Evolutionary conservation across 1,140 invertebrate species (phyloP), one percentile per base, ranked within the genome.

Genomic region (Drosophila rhopaloa): DNA sequence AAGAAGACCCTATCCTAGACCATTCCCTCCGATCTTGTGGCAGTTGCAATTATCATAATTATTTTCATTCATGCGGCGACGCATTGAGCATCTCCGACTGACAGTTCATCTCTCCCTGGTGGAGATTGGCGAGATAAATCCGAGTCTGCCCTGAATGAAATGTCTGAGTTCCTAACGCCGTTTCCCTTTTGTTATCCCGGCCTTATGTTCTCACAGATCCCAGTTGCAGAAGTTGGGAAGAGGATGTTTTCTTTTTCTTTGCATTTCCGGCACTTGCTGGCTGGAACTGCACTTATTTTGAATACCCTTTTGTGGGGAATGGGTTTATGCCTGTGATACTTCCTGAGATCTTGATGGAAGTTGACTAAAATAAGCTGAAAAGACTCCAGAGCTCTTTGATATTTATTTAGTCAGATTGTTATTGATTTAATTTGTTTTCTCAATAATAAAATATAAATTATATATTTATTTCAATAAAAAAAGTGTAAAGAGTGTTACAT

Each of bases 21-120:
- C 32, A 51, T 60, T 41, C 44, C 43, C 53, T 56, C 60, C 54
- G 61, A 78, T 74, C 72, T 68, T 55, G 66, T 68, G 82, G 71
- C 72, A 62, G 56, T 89, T 89, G 84, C 84, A 88, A 88, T 89
- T 90, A 89, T 89, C 81, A 89, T 89, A 89, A 89, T 89, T 89
- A 89, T 89, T 88, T 88, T 88, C 84, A 89, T 89, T 88, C 84
- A 89, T 84, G 80, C 84, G 44, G 77, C 68, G 80, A 24, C 72
- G 75, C 59, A 73, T 73, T 79, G 59, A 73, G 60, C 38, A 71
- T 71, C 81, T 37, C 38, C 48, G 50, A 40, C 58, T 62, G 66
- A 63, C 60, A 76, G 74, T 67, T 63, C 24, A 43, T 67, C 55
- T 53, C 38, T 43, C 10, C 14, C 50, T 44, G 41, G 24, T 14